Evolutionary conservation across 1,140 invertebrate species (phyloP), one percentile per base, ranked within the genome.

Genomic region (Drosophila repletoides): DNA sequence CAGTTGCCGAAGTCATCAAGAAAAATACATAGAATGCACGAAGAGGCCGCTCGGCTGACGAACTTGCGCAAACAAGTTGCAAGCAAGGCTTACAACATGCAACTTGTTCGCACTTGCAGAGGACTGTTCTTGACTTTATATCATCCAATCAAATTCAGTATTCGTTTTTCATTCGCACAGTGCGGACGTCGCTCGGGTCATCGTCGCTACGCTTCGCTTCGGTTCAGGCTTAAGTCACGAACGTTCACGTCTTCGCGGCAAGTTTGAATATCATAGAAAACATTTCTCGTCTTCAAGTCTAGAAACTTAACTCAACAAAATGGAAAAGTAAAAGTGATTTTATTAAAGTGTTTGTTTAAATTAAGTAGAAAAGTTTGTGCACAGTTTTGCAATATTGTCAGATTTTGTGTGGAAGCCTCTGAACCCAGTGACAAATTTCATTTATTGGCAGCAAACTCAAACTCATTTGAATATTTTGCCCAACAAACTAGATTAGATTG

Each of bases 381-480:
- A 61, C 22, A 53, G 48, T 63, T 53, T 28, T n/a, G n/a, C n/a
- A n/a, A n/a, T n/a, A n/a, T 51, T 43, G 58, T 46, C 10, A 22
- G n/a, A 26, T 19, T 34, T 52, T 12, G 28, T 14, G 41, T 38
- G 38, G 28, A 4, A 5, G 29, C 34, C 10, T n/a, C 14, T 10
- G 53, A 46, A 46, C 24, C 26, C 29, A 12, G 65, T 64, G 28
- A 56, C 53, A 46, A 68, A 67, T 75, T 72, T 64, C 31, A 66
- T 70, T 73, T 76, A 76, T 76, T 72, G 69, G 38, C 58, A 48
- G 58, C 29, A 38, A 63, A 33, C 52, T n/a, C n/a, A n/a, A 67
- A 59, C 73, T 77, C 69, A 83, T 83, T 84, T 83, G 79, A 83
- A 84, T 83, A 83, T 84, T 72, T 52, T 34, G 17, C 45, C 21